Base-by-base conservation (phyloP, 2,113 vertebrate genomes). In the Gopherus flavomarginatus region DNA sequence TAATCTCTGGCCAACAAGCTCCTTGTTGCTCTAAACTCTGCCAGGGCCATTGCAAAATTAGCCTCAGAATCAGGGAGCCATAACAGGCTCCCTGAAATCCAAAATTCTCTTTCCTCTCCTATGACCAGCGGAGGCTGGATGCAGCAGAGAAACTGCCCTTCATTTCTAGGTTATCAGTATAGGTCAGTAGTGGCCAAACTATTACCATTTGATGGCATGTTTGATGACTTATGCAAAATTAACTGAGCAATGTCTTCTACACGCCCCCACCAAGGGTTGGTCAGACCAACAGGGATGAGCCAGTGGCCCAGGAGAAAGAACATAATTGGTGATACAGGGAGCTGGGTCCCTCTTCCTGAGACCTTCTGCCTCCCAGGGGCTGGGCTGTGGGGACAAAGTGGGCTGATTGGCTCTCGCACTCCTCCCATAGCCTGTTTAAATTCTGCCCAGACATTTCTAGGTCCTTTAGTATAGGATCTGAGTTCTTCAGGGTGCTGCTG, bases 31-130 rank as follows among this genome's bases (percentile, higher is more conserved):
- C 80, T 65, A 44, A 75, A 87, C 92, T 65, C 56, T 83, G 83
- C 52, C 50, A 89, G 7, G 0, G 0, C 49, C 69, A 89, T 88
- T 12, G 29, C 83, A 93, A 93, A 81, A 0, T 2, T 75, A 5
- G 5, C 50, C 49, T 96, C 90, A 53, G 83, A 90, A 90, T 85
- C 47, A 59, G 81, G 59, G 65, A 83, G 21, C 44, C 49, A 17
- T 29, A 19, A 54, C 1, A 6, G 9, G 1, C 12, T 52, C 38
- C 82, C 82, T 77, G 49, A 81, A 78, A 94, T 10, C 27, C 87
- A 5, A 87, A 54, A 72, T 59, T 44, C 14, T 95, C 83, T 69
- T 21, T 53, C n/a, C 17, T 87, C 13, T 65, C 54, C 69, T 19
- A n/a, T n/a, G 29, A 62, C 13, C 59, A 62, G 59, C 35, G 62